Conservation (phyloP, 2,888 invertebrate genomes). For the Hypomecis atomaria region DNA sequence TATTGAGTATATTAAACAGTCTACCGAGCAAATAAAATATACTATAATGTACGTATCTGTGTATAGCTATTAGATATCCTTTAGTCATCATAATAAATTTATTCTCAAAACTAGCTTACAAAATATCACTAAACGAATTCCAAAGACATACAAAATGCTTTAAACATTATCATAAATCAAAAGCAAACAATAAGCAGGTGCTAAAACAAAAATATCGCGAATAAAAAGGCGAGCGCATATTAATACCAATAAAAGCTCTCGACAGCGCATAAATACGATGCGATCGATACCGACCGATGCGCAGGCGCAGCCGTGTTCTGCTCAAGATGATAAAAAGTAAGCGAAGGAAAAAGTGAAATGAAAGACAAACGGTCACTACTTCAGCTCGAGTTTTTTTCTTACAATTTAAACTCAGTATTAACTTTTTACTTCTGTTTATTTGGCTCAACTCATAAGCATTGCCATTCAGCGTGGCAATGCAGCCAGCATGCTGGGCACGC, state of each 20-base stretch:
- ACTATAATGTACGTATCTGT: too few species aligned
- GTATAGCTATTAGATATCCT: too few species aligned
- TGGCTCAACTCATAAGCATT: too few species aligned
- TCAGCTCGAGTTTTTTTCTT: background rate
- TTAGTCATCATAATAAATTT: too few species aligned
- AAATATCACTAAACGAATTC: background rate
- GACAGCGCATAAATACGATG: conserved; percentile 64
- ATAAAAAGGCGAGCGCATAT: conserved; percentile 39
- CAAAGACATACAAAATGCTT: conserved; percentile 1
- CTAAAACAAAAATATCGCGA: conserved; percentile 18
- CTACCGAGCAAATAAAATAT: too few species aligned
- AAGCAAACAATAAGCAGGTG: conserved; percentile 18
- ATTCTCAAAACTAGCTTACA: background rate
- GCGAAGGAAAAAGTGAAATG: background rate
- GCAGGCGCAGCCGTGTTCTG: conserved; percentile 1
- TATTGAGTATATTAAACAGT: too few species aligned
- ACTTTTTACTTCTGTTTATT: too few species aligned
- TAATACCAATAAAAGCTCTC: conserved; percentile 67
- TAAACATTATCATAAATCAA: conserved; percentile 12
- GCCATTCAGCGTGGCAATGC: too few species aligned
- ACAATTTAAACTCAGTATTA: background rate
- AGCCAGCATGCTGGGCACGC: too few species aligned
- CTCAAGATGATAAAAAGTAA: background rate
- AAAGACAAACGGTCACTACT: background rate
- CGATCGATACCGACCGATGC: conserved; percentile 25